Percentiles rank a stretch among this genome's conserved stretches.
Evolutionary conservation across 2,888 invertebrate species (phyloP).

Genomic region (Gymnocheta viridis): DNA sequence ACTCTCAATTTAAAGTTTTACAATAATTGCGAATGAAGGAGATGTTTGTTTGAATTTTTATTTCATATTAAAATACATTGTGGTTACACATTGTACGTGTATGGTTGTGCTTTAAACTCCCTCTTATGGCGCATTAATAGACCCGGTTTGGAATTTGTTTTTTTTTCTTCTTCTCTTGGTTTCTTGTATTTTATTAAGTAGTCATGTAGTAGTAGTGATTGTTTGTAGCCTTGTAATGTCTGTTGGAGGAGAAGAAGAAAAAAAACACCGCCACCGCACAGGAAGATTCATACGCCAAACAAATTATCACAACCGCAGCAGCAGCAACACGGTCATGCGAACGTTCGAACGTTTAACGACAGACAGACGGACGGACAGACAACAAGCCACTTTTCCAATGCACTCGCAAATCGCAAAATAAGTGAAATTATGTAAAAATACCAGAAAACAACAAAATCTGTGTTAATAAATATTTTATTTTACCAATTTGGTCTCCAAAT

Average conservation of each 20-base stretch:
- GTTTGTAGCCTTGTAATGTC: conserved; percentile 31
- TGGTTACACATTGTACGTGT: conserved; percentile 1
- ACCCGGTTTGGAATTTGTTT: conserved; percentile 2
- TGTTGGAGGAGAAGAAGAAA: conserved; percentile 15
- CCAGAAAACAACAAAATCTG: neutral
- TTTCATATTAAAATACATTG: conserved; percentile 17
- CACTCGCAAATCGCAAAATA: neutral
- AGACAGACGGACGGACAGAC: neutral
- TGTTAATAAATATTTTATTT: conserved; percentile 14
- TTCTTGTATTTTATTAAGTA: conserved; percentile 42
- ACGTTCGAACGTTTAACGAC: neutral
- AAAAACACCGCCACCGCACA: conserved; percentile 64
- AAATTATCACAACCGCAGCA: conserved; percentile 42
- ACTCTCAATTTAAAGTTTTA: conserved; percentile 34
- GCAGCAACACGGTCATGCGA: neutral
- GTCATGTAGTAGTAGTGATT: conserved; percentile 53
- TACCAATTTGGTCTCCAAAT: conserved; percentile 36
- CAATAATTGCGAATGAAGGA: conserved; percentile 51
- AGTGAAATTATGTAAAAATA: conserved; percentile 30
- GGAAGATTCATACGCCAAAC: conserved; percentile 61
- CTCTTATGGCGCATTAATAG: conserved; percentile 56
- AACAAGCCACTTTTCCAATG: neutral
- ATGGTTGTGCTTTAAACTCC: conserved; percentile 28
- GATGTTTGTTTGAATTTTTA: conserved; percentile 28
- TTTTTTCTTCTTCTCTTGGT: neutral